Base-by-base conservation (phyloP, 2,113 vertebrate species). In the Capra hircus region DNA sequence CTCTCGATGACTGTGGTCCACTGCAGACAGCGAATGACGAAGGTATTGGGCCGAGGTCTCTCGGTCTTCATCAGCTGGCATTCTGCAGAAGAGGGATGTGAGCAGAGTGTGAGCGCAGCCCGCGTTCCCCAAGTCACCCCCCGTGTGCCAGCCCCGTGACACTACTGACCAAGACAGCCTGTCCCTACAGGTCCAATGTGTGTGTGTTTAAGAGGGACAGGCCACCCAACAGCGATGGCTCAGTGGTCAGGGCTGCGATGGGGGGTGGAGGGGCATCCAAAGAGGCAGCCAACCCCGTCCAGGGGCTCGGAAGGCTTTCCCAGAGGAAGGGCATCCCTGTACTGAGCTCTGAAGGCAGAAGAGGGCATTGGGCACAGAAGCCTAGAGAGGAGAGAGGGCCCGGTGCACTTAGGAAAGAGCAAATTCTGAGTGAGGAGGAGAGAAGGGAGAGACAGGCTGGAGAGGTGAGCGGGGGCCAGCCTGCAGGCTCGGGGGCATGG, bases 1-100 rank as follows among this genome's bases (percentile, higher is more conserved):
- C 99, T 99, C 97, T 99, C 99, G 0, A 99, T 99, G 94, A 99
- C 99, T 0, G 99, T 99, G 7, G 99, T 99, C 99, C 99, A 99
- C 98, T 99, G 99, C 71, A 99, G 97, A 97, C 99, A 99, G 27
- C 99, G 99, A 94, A 99, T 99, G 96, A 99, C 99, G 36, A 99
- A 99, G 0, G 99, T 99, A 98, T 99, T 99, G 90, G 99, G 99
- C 62, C 99, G 98, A 0, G 99, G 99, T 7, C 99, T 98, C 98
- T 99, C 99, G 0, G 99, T 99, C 98, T 99, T 99, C 98, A 98
- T 98, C 88, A 98, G 97, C 95, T 98, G 98, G 83, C 98, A 98
- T 87, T 98, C 98, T 98, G 99, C 0, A 81, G 52, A 30, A 40
- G 50, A 52, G 14, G 28, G n/a, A 40, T 7, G 30, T 14, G 10